A percentile compares a stretch with the other conserved stretches of the same genome.
These are phyloP conservation scores for Drosophila asahinai DNA, from an alignment of 1,140 invertebrate species.

Conservation along the genomic window DNA sequence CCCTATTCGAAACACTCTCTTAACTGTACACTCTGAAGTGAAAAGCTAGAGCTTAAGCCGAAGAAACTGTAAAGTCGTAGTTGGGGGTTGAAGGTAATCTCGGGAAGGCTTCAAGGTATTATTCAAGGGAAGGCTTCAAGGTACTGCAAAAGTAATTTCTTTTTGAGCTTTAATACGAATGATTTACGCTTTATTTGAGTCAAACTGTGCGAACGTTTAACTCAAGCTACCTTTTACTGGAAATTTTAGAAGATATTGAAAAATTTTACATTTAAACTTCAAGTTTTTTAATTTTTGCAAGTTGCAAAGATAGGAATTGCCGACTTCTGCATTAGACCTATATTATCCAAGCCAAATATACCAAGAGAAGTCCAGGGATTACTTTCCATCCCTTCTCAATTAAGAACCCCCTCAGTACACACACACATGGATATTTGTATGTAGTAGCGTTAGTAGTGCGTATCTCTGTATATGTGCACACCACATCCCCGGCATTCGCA, in stretches of 20 bases:
- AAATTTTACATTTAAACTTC: not conserved
- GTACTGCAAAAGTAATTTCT: too few relatives aligned
- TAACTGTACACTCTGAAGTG: constrained; percentile 9
- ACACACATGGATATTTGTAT: constrained; percentile 75
- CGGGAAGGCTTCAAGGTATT: not conserved
- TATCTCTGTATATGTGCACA: constrained; percentile 56
- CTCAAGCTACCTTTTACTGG: not conserved
- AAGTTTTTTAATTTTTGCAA: too few relatives aligned
- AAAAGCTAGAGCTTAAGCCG: not conserved
- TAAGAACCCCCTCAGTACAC: constrained; percentile 21
- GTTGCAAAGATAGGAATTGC: too few relatives aligned
- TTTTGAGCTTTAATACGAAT: not conserved
- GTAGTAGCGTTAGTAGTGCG: constrained; percentile 69
- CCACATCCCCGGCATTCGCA: constrained; percentile 28
- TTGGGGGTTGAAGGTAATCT: not conserved
- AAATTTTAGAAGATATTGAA: not conserved
- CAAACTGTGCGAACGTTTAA: not conserved
- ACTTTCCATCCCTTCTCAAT: constrained; percentile 1
- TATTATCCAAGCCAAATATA: not conserved
- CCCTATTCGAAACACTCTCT: constrained; percentile 12
- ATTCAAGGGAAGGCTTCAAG: not conserved
- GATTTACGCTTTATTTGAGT: not conserved
- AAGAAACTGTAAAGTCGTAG: not conserved
- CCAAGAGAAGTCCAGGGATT: not conserved
- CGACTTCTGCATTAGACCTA: not conserved